These are phyloP conservation scores for Lepilemur ruficaudatus DNA, from an alignment of 2,797 vertebrate genomes.

Conservation along the genomic window DNA sequence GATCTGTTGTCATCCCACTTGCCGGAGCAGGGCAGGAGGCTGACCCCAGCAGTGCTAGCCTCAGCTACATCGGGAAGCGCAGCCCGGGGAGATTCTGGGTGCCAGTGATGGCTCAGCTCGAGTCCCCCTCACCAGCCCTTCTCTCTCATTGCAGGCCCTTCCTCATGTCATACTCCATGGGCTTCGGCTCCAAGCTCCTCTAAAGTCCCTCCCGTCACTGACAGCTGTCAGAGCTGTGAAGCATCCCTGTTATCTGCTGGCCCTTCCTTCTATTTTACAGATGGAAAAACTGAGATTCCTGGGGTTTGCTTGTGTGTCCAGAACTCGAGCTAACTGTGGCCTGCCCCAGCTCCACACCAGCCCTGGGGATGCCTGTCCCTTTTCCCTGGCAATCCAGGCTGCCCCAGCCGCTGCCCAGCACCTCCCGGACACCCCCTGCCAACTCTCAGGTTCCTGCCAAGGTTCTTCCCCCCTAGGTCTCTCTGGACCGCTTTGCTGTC, in stretches of 20 bases:
- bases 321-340: neutral
- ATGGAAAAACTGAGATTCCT: neutral
- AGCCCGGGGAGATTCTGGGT: neutral
- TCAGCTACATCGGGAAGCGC: accelerated
- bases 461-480: neutral
- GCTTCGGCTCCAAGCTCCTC: neutral
- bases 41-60: neutral
- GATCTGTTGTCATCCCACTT: neutral
- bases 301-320: neutral
- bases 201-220: neutral
- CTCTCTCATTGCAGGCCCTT: neutral
- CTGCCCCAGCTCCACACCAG: neutral
- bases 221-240: neutral
- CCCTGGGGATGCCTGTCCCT: neutral
- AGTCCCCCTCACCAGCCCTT: neutral
- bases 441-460: neutral
- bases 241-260: neutral
- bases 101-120: neutral
- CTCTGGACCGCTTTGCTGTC: conserved; percentile 28
- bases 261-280: neutral
- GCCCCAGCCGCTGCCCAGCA: neutral
- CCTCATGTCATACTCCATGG: neutral
- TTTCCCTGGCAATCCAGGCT: neutral
- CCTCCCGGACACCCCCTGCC: accelerated
- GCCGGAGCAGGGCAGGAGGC: neutral